phyloP scores from a whole-genome alignment of 2,888 invertebrate genomes.

The Eutolmus rufibarbis region DNA sequence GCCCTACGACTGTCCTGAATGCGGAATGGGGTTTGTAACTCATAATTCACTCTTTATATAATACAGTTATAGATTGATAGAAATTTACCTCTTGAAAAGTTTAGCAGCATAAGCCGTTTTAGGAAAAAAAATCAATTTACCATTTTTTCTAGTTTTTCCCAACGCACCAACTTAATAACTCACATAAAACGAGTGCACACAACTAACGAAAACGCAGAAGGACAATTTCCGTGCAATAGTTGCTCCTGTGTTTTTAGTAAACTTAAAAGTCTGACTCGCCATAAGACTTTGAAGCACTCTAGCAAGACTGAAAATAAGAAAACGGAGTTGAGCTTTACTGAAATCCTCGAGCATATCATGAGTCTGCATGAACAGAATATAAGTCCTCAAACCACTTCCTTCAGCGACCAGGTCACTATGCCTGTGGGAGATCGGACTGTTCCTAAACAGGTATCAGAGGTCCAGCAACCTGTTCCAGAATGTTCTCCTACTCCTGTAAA shows the following conservation, averaged over 20 bases:
- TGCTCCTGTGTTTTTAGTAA: conserved; percentile 51
- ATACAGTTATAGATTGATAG: too few species aligned
- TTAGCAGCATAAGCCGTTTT: too few species aligned
- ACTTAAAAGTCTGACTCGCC: conserved; percentile 50
- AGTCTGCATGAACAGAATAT: conserved; percentile 46
- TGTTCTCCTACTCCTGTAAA: not conserved
- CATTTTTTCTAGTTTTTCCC: conserved; percentile 46
- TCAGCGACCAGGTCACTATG: not conserved
- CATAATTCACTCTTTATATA: not conserved
- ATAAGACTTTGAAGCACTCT: conserved; percentile 49
- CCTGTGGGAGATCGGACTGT: not conserved
- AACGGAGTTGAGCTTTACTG: conserved; percentile 48
- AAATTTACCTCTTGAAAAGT: too few species aligned
- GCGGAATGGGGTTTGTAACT: conserved; percentile 49
- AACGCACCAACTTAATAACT: conserved; percentile 48
- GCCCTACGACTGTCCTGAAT: conserved; percentile 51
- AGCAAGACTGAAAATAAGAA: conserved; percentile 20
- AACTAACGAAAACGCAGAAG: not conserved
- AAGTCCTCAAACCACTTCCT: not conserved
- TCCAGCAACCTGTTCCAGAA: not conserved
- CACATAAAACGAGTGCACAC: conserved; percentile 49
- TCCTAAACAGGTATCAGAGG: not conserved
- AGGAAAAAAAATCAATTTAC: not conserved
- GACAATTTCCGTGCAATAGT: conserved; percentile 47
- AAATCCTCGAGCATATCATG: conserved; percentile 51